Evolutionary conservation across 2,797 vertebrate species (phyloP).

Genomic region (Hypotaenidia philippensis): DNA sequence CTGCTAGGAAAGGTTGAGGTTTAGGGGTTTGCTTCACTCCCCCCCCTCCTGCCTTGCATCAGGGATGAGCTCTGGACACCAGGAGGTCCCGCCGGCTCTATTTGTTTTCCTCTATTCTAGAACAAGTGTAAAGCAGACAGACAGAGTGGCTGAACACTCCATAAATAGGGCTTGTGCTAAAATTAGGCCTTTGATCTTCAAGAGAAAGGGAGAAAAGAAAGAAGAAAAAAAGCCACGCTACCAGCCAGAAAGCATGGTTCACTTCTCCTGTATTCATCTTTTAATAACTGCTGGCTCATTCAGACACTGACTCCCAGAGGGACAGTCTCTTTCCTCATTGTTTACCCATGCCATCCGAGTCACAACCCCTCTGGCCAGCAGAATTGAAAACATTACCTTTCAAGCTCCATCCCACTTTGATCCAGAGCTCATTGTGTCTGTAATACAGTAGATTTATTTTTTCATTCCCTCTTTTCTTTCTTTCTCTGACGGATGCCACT

Average conservation of each 20-base stretch:
- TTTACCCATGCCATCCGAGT: conserved; percentile 44
- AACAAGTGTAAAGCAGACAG: conserved; percentile 16
- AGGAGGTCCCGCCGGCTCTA: background rate
- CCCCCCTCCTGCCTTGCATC: background rate
- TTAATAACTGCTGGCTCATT: conserved; percentile 62
- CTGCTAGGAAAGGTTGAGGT: background rate
- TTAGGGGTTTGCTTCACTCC: background rate
- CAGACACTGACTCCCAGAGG: conserved; percentile 53
- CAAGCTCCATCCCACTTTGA: conserved; percentile 64
- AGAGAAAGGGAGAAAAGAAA: conserved; percentile 36
- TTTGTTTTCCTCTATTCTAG: conserved; percentile 40
- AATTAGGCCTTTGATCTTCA: conserved; percentile 64
- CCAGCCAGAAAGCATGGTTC: conserved; percentile 62
- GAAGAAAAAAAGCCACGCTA: conserved; percentile 30
- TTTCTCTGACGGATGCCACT: conserved; percentile 7
- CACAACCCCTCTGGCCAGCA: conserved; percentile 67
- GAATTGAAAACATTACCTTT: conserved; percentile 68
- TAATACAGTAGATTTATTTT: conserved; percentile 65
- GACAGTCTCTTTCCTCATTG: conserved; percentile 61
- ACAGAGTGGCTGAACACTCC: background rate
- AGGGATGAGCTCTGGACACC: background rate
- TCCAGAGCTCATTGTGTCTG: conserved; percentile 66
- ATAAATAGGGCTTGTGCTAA: conserved; percentile 63
- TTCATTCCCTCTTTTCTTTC: conserved; percentile 56
- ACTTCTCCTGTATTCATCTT: conserved; percentile 62